Evolutionary conservation across 2,797 vertebrate species (phyloP).

Genomic region (Lepus townsendii): DNA sequence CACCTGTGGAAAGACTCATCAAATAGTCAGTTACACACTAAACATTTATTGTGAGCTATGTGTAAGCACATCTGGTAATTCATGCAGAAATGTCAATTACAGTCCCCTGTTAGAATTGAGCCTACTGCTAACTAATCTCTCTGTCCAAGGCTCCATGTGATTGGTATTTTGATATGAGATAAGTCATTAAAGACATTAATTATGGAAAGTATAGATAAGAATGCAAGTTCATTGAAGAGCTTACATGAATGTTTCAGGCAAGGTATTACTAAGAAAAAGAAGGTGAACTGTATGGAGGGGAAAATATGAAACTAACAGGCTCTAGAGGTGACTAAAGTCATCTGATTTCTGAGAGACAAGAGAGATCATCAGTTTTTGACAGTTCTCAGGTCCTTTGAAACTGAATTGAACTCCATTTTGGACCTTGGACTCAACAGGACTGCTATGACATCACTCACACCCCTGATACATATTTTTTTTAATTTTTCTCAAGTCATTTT

Average conservation of each 20-base stretch:
- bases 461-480: background rate
- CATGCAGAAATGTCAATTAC: background rate
- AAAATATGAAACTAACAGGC: background rate
- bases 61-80: background rate
- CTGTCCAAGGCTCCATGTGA: background rate
- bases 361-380: background rate
- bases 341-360: background rate
- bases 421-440: background rate
- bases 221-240: background rate
- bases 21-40: background rate
- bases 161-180: background rate
- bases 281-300: background rate
- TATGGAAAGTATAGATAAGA: background rate
- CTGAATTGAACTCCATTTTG: background rate
- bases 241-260: background rate
- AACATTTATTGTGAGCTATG: background rate
- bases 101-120: background rate
- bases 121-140: background rate
- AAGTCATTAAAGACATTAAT: background rate
- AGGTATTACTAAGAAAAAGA: background rate
- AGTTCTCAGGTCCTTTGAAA: background rate
- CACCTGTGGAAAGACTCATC: background rate
- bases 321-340: background rate
- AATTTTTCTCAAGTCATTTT: constrained; percentile 20
- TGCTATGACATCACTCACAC: background rate